Percentiles rank a stretch among this genome's conserved stretches.
These are phyloP conservation scores for Carcina quercana DNA, from an alignment of 2,888 invertebrate species.

Conservation along the genomic window DNA sequence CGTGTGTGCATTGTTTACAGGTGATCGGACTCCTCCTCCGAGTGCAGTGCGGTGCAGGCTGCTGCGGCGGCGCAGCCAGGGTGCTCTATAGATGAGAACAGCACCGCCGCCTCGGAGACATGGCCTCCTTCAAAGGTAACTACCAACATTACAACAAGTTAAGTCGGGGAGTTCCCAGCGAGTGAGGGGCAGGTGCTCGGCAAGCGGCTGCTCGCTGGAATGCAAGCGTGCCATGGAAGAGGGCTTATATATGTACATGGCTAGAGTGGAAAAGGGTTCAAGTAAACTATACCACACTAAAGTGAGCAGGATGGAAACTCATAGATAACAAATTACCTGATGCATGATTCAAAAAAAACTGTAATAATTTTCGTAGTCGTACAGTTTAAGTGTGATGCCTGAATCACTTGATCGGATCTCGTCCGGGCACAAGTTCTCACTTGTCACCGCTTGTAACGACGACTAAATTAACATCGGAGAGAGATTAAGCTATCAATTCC, in stretches of 20 bases:
- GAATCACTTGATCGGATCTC: too few relatives aligned
- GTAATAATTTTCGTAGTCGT: too few relatives aligned
- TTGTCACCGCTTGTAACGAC: too few relatives aligned
- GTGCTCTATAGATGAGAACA: conserved; percentile 21
- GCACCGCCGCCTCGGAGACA: conserved; percentile 12
- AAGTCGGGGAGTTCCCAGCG: not conserved
- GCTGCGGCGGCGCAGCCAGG: not conserved
- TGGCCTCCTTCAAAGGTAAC: conserved; percentile 38
- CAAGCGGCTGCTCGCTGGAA: not conserved
- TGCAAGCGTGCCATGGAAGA: not conserved
- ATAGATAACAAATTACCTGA: too few relatives aligned
- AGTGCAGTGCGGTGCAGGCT: too few relatives aligned
- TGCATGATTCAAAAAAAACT: too few relatives aligned
- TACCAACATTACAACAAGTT: not conserved
- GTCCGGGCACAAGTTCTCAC: too few relatives aligned
- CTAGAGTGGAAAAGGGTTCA: not conserved
- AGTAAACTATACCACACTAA: not conserved
- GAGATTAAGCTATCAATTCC: too few relatives aligned
- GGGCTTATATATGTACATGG: not conserved
- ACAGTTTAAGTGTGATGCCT: too few relatives aligned
- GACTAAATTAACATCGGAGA: too few relatives aligned
- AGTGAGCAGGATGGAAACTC: not conserved
- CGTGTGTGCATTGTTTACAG: too few relatives aligned
- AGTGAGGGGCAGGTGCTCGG: not conserved
- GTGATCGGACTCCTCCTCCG: too few relatives aligned